phyloP scores from a whole-genome alignment of 2,113 vertebrate genomes.

The Lampris incognitus region DNA sequence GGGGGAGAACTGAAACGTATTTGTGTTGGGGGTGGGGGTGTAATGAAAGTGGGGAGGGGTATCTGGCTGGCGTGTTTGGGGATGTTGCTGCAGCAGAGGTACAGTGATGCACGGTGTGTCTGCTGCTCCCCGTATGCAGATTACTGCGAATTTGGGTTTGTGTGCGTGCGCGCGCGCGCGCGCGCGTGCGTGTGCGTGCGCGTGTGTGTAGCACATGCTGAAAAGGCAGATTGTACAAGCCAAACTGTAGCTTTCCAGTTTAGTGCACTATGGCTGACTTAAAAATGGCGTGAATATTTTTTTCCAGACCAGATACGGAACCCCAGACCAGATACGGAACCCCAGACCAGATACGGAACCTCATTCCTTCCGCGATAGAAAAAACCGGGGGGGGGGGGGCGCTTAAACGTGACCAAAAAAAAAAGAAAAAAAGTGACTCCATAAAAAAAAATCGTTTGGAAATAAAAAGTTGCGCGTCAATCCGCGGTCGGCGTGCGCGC shows the following conservation, averaged over 20 bases:
- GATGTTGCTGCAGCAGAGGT: conserved; percentile 22
- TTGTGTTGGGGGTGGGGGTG: conserved; percentile 40
- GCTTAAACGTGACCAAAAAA: conserved; percentile 25
- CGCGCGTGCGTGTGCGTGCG: background rate
- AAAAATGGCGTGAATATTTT: background rate
- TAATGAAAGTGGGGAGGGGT: conserved; percentile 12
- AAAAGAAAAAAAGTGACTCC: background rate
- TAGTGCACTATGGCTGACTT: background rate
- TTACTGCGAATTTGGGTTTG: background rate
- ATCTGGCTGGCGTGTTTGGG: conserved; percentile 1
- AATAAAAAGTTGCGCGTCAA: conserved; percentile 19
- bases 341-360: background rate
- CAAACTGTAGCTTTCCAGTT: conserved; percentile 20
- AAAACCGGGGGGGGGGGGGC: background rate
- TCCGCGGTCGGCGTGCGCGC: conserved; percentile 39
- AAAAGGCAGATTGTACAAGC: background rate
- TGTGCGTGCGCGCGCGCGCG: conserved; percentile 17
- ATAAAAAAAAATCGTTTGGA: background rate
- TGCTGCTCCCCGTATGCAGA: background rate
- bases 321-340: background rate
- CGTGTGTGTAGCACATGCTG: background rate
- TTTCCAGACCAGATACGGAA: background rate
- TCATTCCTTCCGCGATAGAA: background rate
- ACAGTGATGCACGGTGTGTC: conserved; percentile 17
- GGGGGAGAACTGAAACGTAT: conserved; percentile 43